Base-by-base conservation (phyloP, 2,797 vertebrate species). In the Chelon auratus region DNA sequence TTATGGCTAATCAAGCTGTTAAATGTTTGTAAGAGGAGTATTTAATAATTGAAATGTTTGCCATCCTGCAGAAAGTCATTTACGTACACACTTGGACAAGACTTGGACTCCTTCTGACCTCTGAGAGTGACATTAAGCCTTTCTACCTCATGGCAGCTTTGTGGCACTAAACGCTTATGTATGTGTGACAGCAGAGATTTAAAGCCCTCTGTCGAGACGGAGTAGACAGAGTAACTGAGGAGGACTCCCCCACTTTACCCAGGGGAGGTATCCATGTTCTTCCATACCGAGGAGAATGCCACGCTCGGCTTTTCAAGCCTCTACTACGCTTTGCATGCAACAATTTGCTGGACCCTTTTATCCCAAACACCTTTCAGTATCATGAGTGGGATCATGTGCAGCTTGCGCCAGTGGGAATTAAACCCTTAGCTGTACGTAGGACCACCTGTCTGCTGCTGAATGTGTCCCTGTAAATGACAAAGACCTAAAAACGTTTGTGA, bases 231-330 rank as follows among this genome's bases (percentile, higher is more conserved):
- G 76, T 72, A 55, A 77, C 77, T 30, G 8, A 81, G 70, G 59
- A 83, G 61, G 59, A 62, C 73, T 39, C 76, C 72, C 58, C 36
- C 20, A 39, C 8, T 11, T 17, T 15, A 30, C 78, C 81, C 77
- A 8, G 47, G 80, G 82, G 89, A 72, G 68, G 57, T 84, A 88
- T 89, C 82, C 5, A 60, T 75, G 74, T 72, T 83, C 87, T 62
- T 61, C 55, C 58, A 70, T 55, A 26, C 58, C 18, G 62, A 6
- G 1, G 59, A 78, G 83, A 85, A 85, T 75, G 78, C 65, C 72
- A 63, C n/a, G 63, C 75, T 67, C 5, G 56, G 78, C 85, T 73
- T 73, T 77, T 82, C 33, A 15, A 57, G 66, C 78, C 61, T 79
- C 80, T 83, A 77, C 75, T 77, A 83, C 76, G 61, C 72, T 77